Evolutionary conservation across 2,888 invertebrate species (phyloP).

Genomic region (Campoletis raptor): DNA sequence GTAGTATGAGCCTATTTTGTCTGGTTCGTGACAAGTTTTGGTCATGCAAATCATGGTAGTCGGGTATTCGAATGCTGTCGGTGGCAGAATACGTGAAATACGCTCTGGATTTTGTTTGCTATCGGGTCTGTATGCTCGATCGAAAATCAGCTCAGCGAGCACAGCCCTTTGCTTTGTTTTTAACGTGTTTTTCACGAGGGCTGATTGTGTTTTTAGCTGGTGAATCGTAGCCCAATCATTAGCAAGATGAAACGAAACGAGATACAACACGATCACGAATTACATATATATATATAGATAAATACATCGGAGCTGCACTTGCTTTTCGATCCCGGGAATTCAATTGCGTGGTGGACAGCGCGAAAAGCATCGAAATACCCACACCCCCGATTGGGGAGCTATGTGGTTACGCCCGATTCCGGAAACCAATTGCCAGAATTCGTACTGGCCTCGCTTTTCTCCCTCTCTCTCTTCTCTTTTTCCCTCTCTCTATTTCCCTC

Average conservation of each 20-base stretch:
- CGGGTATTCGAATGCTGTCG: conserved; percentile 26
- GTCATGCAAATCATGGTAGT: conserved; percentile 76
- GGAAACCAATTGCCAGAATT: conserved; percentile 31
- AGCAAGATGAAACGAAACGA: conserved; percentile 70
- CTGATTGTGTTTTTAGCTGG: conserved; percentile 79
- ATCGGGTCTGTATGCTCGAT: conserved; percentile 60
- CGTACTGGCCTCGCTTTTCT: conserved; percentile 23
- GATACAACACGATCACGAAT: conserved; percentile 65
- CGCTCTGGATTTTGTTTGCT: conserved; percentile 45
- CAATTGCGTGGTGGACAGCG: conserved; percentile 48
- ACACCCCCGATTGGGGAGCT: conserved; percentile 18
- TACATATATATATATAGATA: conserved; percentile 21
- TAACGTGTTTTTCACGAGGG: conserved; percentile 78
- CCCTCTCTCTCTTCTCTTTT: neutral
- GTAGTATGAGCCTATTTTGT: conserved; percentile 30
- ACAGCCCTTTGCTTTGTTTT: conserved; percentile 71
- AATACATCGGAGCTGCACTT: conserved; percentile 19
- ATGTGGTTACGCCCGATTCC: conserved; percentile 57
- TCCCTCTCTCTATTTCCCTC: neutral
- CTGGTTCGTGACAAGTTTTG: conserved; percentile 77
- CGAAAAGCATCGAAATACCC: conserved; percentile 41
- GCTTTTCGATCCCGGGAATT: conserved; percentile 55
- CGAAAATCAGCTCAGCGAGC: conserved; percentile 47
- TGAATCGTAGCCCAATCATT: conserved; percentile 79
- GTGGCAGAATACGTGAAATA: conserved; percentile 25